Evolutionary conservation across 2,113 vertebrate species (phyloP).

Genomic region (Leptobrachium leishanense): DNA sequence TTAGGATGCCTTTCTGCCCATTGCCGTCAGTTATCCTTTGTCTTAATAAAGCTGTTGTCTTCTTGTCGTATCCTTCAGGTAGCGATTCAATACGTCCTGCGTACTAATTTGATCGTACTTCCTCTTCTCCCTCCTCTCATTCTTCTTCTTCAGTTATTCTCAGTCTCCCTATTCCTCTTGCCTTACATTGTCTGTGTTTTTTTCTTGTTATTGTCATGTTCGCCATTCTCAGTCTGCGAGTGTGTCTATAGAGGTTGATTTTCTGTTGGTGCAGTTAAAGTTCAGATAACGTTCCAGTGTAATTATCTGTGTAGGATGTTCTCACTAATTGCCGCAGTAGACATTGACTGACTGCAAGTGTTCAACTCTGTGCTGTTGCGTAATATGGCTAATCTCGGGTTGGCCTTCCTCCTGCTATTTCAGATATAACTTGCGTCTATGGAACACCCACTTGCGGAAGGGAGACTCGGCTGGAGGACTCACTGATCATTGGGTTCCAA

Average conservation of each 20-base stretch:
- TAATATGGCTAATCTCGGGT: not conserved
- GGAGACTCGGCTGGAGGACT: too few relatives aligned
- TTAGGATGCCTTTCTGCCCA: slow-evolving; percentile 10
- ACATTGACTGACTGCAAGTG: not conserved
- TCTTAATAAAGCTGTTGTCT: slow-evolving; percentile 41
- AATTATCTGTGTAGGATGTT: not conserved
- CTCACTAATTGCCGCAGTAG: not conserved
- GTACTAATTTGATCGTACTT: slow-evolving; percentile 32
- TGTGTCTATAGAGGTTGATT: not conserved
- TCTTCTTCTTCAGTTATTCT: slow-evolving; percentile 39
- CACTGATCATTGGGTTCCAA: too few relatives aligned
- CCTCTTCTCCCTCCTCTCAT: slow-evolving; percentile 17
- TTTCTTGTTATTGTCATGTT: slow-evolving; percentile 28
- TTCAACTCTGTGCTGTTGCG: not conserved
- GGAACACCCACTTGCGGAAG: too few relatives aligned
- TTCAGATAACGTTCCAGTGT: not conserved
- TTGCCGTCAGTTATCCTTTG: slow-evolving; percentile 24
- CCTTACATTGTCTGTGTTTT: slow-evolving; percentile 7
- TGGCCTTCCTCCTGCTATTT: not conserved
- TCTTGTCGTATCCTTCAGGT: slow-evolving; percentile 26
- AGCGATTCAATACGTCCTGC: slow-evolving; percentile 29
- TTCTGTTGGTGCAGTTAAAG: not conserved
- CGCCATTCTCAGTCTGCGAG: too few relatives aligned
- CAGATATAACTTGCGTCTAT: not conserved
- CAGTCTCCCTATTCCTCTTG: slow-evolving; percentile 16